These are phyloP conservation scores for Octomys mimax DNA, from an alignment of 2,797 vertebrate species.

Conservation along the genomic window DNA sequence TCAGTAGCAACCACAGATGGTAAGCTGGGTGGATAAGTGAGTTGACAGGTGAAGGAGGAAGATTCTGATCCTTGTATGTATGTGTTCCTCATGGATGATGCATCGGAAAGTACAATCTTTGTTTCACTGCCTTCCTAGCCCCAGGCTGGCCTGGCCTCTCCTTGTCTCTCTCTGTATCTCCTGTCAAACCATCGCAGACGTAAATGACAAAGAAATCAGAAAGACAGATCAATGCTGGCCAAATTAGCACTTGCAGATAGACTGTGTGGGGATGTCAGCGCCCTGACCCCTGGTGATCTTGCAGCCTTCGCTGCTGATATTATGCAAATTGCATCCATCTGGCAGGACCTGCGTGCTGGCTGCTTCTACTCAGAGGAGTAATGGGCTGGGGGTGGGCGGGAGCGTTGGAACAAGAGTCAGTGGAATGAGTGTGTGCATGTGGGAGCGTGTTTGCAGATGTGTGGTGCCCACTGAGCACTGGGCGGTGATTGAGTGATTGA, in stretches of 20 bases:
- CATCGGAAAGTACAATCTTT: constrained; percentile 89
- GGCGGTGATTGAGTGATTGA: constrained; percentile 83
- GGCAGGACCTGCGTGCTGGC: constrained; percentile 86
- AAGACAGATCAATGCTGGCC: constrained; percentile 93
- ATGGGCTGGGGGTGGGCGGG: constrained; percentile 85
- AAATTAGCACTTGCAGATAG: constrained; percentile 94
- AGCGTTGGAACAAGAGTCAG: constrained; percentile 79
- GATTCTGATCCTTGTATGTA: constrained; percentile 1
- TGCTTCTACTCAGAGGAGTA: constrained; percentile 87
- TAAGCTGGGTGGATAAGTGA: neutral
- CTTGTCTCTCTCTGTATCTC: constrained; percentile 90
- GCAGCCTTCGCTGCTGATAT: constrained; percentile 91
- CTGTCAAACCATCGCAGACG: constrained; percentile 90
- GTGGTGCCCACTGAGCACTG: constrained; percentile 71
- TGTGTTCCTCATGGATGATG: constrained; percentile 80
- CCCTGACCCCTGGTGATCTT: constrained; percentile 91
- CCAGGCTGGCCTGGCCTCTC: constrained; percentile 78
- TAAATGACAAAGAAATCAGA: constrained; percentile 94
- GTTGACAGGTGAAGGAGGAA: constrained; percentile 2
- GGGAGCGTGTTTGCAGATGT: constrained; percentile 74
- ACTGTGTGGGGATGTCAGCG: constrained; percentile 90
- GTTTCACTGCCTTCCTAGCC: constrained; percentile 84
- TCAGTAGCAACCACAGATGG: constrained; percentile 83
- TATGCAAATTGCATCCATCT: constrained; percentile 93
- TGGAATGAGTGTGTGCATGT: constrained; percentile 75